Evolutionary conservation across 30 jellyfish, hydroid and myxozoan species (phyloP), one percentile per base, ranked within the genome.

Genomic region (Rhopilema esculentum): DNA sequence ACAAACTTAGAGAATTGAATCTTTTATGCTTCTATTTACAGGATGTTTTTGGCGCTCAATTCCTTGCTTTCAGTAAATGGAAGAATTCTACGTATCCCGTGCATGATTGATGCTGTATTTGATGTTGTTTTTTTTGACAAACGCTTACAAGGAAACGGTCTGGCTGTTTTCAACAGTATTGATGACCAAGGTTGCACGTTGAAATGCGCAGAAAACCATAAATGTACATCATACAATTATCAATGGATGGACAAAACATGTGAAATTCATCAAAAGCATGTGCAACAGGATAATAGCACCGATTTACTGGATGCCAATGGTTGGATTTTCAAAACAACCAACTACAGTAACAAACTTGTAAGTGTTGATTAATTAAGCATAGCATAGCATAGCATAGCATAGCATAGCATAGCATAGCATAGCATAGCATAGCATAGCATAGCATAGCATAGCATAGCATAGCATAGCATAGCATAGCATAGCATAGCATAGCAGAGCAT

Each of bases 401-500:
- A 79, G 62, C 61, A 79, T 62, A 79, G 84, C 61, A 79, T 51
- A 79, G 84, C 22, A 79, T 79, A 79, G 84, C 0, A 79, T 79
- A 79, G 84, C 23, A 63, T 79, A 79, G 68, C 61, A 52, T 51
- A 79, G 84, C 61, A 79, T 51, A 62, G 84, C 61, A 79, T 20
- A 76, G 84, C 19, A 61, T 61, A 62, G 69, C 61, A 79, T 79
- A 79, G 62, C 0, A 79, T 62, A 62, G 65, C 61, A 79, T 51
- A 0, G 84, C 32, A 63, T 79, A 79, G 89, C 23, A 27, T 61
- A 62, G 85, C 61, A 79, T 79, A 79, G 65, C 61, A 0, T 29
- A 53, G 89, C 61, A 79, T 52, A 63, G 89, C 32, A 79, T 79
- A 79, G 89, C 8, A 79, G 53, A 32, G 89, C 61, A 53, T 62